phyloP scores from a whole-genome alignment of 2,113 vertebrate species.

The Erythrolamprus reginae region DNA sequence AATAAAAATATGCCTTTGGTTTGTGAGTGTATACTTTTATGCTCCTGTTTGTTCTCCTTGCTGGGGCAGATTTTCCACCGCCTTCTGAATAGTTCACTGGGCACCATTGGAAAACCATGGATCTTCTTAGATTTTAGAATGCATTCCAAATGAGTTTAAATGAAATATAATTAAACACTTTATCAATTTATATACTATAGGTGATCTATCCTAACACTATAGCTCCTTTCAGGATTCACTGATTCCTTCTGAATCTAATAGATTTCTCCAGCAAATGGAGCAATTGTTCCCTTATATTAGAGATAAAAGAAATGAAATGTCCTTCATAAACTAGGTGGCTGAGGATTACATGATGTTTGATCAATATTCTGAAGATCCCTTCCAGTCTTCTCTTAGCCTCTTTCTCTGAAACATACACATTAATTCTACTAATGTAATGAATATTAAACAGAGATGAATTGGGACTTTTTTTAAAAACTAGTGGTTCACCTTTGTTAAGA shows the following conservation, averaged over 20 bases:
- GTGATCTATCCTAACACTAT: not conserved
- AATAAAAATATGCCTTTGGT: not conserved
- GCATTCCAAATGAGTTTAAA: not conserved
- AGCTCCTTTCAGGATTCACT: too few species aligned
- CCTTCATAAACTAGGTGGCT: not conserved
- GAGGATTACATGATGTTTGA: not conserved
- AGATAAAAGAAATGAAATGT: not conserved
- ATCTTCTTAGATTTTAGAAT: not conserved
- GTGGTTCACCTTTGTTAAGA: not conserved
- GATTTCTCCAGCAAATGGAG: not conserved
- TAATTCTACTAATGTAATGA: not conserved
- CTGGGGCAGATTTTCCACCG: not conserved
- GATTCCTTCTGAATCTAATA: not conserved
- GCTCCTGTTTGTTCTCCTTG: not conserved
- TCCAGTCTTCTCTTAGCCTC: not conserved
- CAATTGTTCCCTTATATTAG: not conserved
- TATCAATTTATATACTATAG: not conserved
- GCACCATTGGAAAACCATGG: not conserved
- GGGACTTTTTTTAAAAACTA: not conserved
- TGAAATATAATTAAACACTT: not conserved
- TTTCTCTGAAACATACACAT: not conserved
- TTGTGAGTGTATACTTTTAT: not conserved
- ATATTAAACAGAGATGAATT: not conserved
- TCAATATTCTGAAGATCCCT: not conserved
- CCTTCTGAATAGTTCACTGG: not conserved